Evolutionary conservation across 2,113 vertebrate species (phyloP).

Genomic region (Aythya baeri): DNA sequence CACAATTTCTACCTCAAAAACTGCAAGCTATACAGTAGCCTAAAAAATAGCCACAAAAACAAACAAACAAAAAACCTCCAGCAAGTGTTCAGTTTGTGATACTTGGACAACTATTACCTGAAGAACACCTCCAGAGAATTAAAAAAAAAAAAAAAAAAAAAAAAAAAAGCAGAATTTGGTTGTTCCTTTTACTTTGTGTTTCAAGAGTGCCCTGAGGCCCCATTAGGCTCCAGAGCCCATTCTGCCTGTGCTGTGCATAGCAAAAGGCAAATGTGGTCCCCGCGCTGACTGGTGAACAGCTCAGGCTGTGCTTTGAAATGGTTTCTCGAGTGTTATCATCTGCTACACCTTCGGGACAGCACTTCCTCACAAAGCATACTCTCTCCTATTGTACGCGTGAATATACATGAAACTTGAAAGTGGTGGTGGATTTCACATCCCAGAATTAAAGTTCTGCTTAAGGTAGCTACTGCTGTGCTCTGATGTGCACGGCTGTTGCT

Average conservation of each 20-base stretch:
- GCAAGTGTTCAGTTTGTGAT: background rate
- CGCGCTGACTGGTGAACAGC: rapidly evolving
- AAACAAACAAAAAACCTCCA: background rate
- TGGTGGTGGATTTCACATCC: background rate
- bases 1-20: background rate
- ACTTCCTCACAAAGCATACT: background rate
- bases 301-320: background rate
- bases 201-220: background rate
- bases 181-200: background rate
- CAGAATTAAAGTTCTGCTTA: background rate
- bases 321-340: background rate
- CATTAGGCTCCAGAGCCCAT: background rate
- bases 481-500: background rate
- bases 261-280: background rate
- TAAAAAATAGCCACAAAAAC: background rate
- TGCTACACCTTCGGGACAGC: background rate
- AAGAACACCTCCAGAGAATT: background rate
- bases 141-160: background rate
- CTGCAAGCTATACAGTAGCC: background rate
- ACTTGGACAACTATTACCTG: background rate
- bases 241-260: background rate
- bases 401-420: background rate
- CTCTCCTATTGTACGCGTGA: background rate
- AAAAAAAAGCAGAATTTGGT: background rate
- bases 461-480: background rate